phyloP scores from a whole-genome alignment of 2,888 invertebrate species.

The Andricus quercusramuli region DNA sequence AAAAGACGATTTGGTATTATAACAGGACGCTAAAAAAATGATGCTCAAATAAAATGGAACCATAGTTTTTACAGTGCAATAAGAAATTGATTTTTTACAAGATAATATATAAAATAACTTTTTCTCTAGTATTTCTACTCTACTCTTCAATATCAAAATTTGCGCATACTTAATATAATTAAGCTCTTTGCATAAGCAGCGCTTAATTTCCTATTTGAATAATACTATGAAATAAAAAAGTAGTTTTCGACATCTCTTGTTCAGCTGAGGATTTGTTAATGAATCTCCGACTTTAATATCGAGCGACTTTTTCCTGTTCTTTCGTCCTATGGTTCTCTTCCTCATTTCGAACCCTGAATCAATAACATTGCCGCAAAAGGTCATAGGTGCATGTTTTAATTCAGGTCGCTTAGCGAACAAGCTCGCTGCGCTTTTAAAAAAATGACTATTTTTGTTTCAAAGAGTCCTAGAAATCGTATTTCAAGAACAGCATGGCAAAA shows the following conservation, averaged over 20 bases:
- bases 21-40: too few relatives aligned
- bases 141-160: not conserved
- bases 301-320: not conserved
- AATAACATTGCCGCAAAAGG: constrained; percentile 53
- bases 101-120: too few relatives aligned
- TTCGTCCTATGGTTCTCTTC: constrained; percentile 1
- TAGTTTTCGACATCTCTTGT: not conserved
- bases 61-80: too few relatives aligned
- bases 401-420: constrained; percentile 48
- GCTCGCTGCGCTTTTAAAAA: not conserved
- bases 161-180: not conserved
- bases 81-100: not conserved
- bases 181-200: not conserved
- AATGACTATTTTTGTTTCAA: too few relatives aligned
- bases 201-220: not conserved
- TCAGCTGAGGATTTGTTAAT: not conserved
- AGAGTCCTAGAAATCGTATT: too few relatives aligned
- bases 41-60: too few relatives aligned
- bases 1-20: too few relatives aligned
- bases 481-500: too few relatives aligned
- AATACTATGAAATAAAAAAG: not conserved
- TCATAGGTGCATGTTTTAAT: constrained; percentile 50
- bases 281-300: not conserved
- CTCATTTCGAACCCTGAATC: constrained; percentile 47
- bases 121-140: too few relatives aligned